A percentile compares a stretch with the other conserved stretches of the same genome.
Conservation (phyloP, 2,888 invertebrate genomes). For the Protonemura montana region DNA sequence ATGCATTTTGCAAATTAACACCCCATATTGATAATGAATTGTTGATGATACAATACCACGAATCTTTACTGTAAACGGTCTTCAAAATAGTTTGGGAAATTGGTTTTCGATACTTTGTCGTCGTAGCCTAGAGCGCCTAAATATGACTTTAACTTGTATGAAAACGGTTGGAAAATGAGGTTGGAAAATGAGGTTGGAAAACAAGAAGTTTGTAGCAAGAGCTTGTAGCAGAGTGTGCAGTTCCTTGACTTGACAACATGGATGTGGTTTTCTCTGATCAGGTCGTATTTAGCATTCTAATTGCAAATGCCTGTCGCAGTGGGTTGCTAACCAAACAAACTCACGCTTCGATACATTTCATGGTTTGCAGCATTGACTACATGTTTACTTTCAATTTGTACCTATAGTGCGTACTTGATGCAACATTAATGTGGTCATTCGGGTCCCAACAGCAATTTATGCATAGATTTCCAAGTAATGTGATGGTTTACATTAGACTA, state of each 20-base stretch:
- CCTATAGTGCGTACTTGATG: neutral
- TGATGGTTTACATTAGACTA: neutral
- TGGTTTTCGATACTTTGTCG: neutral
- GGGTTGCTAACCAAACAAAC: neutral
- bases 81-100: neutral
- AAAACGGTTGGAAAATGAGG: neutral
- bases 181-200: neutral
- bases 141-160: neutral
- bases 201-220: neutral
- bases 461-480: neutral
- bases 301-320: neutral
- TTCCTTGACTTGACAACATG: neutral
- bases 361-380: neutral
- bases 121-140: neutral
- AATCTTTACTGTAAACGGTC: neutral
- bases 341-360: neutral
- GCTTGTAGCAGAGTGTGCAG: neutral
- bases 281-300: no score
- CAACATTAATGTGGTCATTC: neutral
- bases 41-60: neutral
- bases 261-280: no score
- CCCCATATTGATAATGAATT: neutral
- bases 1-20: neutral
- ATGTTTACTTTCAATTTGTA: slow-evolving; percentile 4
- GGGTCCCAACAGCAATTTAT: neutral